Base-by-base conservation (phyloP, 2,888 invertebrate species). In the Drosophila helvetica region DNA sequence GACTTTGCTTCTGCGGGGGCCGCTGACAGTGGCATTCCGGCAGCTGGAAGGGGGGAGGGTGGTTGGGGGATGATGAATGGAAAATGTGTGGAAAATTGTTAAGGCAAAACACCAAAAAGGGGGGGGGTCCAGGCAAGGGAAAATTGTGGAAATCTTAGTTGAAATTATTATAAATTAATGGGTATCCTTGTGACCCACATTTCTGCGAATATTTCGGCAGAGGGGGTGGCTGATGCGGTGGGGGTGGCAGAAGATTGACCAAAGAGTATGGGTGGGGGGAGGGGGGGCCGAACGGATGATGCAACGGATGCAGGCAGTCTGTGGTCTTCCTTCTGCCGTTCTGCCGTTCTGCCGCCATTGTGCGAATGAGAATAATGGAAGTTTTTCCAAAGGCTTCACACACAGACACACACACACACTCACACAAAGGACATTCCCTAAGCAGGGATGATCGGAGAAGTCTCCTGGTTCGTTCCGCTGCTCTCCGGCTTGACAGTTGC, bases 141-240 rank as follows among this genome's bases (percentile, higher is more conserved):
- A 56, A 84, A 88, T 83, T 88, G 73, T 83, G 76, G 38, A 88
- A 85, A 88, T 88, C 89, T 88, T 88, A 88, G 88, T 72, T 86
- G 85, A 85, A 85, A 85, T 88, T 88, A 85, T 85, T 85, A 85
- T 88, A 88, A 88, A 85, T 85, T 85, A 85, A 85, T 85, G 89
- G 85, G 75, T 76, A 85, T 85, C 88, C 85, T 80, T 86, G 87
- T 85, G 85, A 88, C 85, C 85, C 74, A 85, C 74, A 85, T 81
- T 85, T 88, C 67, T 69, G 18, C 70, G 74, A 86, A 82, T 86
- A 80, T 77, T 86, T 78, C 82, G 82, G 52, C 57, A 79, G 76
- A 79, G 76, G 79, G 79, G 79, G 79, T 22, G 22, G 4, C 22
- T 5, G 65, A 52, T 30, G 25, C 53, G 64, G 67, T 7, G n/a